phyloP scores from a whole-genome alignment of 2,113 vertebrate species.

The Tyto alba region DNA sequence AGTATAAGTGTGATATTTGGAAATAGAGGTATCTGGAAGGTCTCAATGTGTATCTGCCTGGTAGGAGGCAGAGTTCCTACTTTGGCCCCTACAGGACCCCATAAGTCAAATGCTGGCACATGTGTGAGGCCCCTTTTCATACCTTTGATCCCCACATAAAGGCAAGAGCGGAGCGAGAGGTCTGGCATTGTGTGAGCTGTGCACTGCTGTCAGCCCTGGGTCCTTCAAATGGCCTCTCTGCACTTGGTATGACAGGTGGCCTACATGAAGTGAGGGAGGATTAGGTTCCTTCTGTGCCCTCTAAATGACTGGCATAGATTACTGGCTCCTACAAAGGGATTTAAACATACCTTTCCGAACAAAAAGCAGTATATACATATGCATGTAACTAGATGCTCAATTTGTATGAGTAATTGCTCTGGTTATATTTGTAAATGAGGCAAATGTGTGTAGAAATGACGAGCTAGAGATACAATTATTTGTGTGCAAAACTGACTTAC shows the following conservation, averaged over 20 bases:
- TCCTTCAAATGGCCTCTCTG: conserved; percentile 30
- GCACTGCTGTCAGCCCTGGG: conserved; percentile 26
- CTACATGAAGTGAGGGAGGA: conserved; percentile 21
- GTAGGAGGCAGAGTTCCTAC: conserved; percentile 34
- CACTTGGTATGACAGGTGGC: conserved; percentile 48
- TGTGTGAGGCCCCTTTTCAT: conserved; percentile 46
- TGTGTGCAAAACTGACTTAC: neutral
- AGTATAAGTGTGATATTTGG: neutral
- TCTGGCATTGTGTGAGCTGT: neutral
- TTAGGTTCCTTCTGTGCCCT: conserved; percentile 50
- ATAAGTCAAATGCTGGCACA: conserved; percentile 54
- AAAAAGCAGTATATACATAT: conserved; percentile 34
- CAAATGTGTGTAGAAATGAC: neutral
- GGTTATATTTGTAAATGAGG: neutral
- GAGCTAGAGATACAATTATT: neutral
- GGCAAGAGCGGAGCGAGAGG: neutral
- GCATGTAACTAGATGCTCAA: conserved; percentile 49
- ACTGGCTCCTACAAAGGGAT: conserved; percentile 29
- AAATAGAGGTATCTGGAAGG: neutral
- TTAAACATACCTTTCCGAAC: conserved; percentile 46
- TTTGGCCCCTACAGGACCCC: neutral
- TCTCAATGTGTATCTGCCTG: neutral
- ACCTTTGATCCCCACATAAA: conserved; percentile 44
- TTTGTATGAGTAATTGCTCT: conserved; percentile 35
- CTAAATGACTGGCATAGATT: conserved; percentile 44